Evolutionary conservation across 2,797 vertebrate species (phyloP), one percentile per base, ranked within the genome.

Genomic region (Chelon labrosus): DNA sequence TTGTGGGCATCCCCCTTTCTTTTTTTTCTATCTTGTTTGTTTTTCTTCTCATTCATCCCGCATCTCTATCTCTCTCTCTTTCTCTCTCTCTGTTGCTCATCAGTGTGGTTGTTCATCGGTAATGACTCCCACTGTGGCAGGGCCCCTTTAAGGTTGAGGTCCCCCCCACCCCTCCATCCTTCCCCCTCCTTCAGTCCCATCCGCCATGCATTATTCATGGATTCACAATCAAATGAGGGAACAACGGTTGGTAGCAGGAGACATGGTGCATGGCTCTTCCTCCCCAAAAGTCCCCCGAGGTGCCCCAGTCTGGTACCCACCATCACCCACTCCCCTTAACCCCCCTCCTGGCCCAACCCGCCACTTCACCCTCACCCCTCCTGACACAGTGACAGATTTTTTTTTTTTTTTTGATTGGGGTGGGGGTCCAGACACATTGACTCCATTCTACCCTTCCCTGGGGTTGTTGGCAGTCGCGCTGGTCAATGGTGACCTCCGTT

Each of bases 71-170:
- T 65, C 67, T 68, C 19, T 75, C 67, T 77, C 58, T 69, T 58
- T 57, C 55, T 55, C 53, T 61, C 73, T 79, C 82, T 84, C 81
- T 85, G 50, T 89, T 82, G 89, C 93, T 94, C 95, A 94, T 95
- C 94, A 95, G 92, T 92, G 92, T 90, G 87, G 89, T 91, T 92
- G 90, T 91, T 94, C 92, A 92, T 94, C 92, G 85, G 93, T 95
- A 95, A 95, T 95, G 95, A 95, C 94, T 95, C 94, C 95, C 95
- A 94, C 93, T 94, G 95, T 94, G 94, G 93, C 93, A 91, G 83
- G 92, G 91, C 92, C 90, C 93, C 94, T 94, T 94, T 95, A 95
- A 95, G 94, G 91, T 94, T 93, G 91, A 92, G 88, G 88, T 85
- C 79, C 86, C 85, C 79, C 65, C 55, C 37, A 49, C 39, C 78